Base-by-base conservation (phyloP, 2,888 invertebrate genomes). In the Dione vanillae region DNA sequence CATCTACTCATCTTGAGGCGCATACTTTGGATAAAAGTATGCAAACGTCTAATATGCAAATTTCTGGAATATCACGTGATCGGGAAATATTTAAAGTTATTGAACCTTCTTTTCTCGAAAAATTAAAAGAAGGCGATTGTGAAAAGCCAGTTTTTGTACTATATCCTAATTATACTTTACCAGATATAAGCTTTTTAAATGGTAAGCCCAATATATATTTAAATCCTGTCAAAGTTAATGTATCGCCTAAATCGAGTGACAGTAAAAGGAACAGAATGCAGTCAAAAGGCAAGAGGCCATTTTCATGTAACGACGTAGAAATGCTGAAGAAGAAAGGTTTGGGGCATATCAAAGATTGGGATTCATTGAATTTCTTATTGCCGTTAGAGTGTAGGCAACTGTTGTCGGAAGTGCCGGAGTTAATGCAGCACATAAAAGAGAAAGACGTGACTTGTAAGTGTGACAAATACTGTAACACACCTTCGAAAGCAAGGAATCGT, bases 341-440 rank as follows among this genome's bases (percentile, higher is more conserved):
- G 75, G 94, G 95, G 52, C 98, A 98, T 83, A 96, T 99, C 10
- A 95, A 96, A 83, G 99, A 99, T 87, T 99, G 98, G 98, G 97
- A 98, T 80, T 98, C 98, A 0, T 91, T 99, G 65, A 97, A 97
- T 79, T 96, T 98, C 77, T 94, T 99, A 62, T 89, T 99, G 74
- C 99, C 99, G 5, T 93, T 94, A 76, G 98, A 99, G 86, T 97
- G 97, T 84, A 95, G 95, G 75, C 96, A 96, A 82, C 94, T 97
- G 75, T 85, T 98, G 64, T 94, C 96, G 16, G 97, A 97, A 85
- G 95, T 97, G 80, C 97, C 97, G 9, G 97, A 97, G 90, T 92
- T 97, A 59, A 94, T 95, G 75, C 94, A 94, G 79, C 95, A 95
- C 78, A 88, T 95, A 49, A 95, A 95, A 80, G 91, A 94, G 59